phyloP scores from a whole-genome alignment of 92 coral and sea anemone species.

The Anthopleura xanthogrammica region DNA sequence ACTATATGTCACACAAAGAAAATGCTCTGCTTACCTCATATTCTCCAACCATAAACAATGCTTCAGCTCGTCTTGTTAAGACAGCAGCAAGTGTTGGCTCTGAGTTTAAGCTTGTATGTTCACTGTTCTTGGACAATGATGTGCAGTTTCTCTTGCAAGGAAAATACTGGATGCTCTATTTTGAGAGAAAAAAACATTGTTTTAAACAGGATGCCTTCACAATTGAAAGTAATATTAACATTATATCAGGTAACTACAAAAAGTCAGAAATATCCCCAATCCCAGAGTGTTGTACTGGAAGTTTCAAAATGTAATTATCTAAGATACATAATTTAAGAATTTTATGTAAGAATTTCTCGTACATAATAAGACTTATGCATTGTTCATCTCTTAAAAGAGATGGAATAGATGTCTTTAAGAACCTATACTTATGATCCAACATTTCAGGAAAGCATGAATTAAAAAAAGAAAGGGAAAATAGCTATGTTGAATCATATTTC shows the following conservation, averaged over 20 bases:
- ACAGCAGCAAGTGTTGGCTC: conserved; percentile 37
- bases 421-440: no score
- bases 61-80: conserved; percentile 72
- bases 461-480: no score
- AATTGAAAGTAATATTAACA: background rate
- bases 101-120: background rate
- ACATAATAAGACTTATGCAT: no score
- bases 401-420: no score
- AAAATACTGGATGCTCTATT: conserved; percentile 25
- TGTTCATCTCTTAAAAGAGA: no score
- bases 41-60: conserved; percentile 61
- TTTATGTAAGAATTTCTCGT: no score
- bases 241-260: background rate
- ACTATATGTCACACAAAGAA: background rate
- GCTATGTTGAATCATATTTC: no score
- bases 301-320: no score
- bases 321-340: no score
- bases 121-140: conserved; percentile 4
- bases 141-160: conserved; percentile 16
- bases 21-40: conserved; percentile 45
- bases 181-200: background rate
- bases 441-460: no score
- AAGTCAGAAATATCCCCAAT: no score
- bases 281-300: no score
- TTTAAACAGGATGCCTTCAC: background rate